Conservation (phyloP, 2,113 vertebrate genomes). For the Caracal caracal region DNA sequence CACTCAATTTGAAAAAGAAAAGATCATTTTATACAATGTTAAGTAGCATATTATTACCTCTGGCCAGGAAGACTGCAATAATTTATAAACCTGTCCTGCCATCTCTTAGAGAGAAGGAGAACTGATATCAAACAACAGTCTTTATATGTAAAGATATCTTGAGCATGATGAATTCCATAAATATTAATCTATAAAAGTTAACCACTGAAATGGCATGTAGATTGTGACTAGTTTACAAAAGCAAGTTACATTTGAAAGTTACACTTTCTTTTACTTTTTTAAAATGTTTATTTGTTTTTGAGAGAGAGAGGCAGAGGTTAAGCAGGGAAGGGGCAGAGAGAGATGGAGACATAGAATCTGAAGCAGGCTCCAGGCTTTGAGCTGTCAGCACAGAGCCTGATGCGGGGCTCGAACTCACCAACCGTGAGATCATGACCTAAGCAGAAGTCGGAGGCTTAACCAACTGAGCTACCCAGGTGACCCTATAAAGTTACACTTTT, state of each 20-base stretch:
- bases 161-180: neutral
- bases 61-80: neutral
- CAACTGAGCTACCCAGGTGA: too few relatives aligned
- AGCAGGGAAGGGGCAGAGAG: too few relatives aligned
- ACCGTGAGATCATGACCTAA: too few relatives aligned
- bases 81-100: neutral
- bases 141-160: neutral
- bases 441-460: too few relatives aligned
- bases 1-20: conserved; percentile 29
- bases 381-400: too few relatives aligned
- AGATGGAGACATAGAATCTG: too few relatives aligned
- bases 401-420: too few relatives aligned
- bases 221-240: neutral
- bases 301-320: too few relatives aligned
- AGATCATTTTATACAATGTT: conserved; percentile 15
- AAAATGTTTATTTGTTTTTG: too few relatives aligned
- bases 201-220: neutral
- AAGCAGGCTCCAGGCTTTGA: too few relatives aligned
- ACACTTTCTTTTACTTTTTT: neutral
- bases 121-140: neutral
- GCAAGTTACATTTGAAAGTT: neutral
- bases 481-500: neutral
- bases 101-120: neutral
- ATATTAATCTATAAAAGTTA: conserved; percentile 29
- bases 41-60: neutral